These are phyloP conservation scores for Argyrosomus japonicus DNA, from an alignment of 2,113 vertebrate genomes.

Conservation along the genomic window DNA sequence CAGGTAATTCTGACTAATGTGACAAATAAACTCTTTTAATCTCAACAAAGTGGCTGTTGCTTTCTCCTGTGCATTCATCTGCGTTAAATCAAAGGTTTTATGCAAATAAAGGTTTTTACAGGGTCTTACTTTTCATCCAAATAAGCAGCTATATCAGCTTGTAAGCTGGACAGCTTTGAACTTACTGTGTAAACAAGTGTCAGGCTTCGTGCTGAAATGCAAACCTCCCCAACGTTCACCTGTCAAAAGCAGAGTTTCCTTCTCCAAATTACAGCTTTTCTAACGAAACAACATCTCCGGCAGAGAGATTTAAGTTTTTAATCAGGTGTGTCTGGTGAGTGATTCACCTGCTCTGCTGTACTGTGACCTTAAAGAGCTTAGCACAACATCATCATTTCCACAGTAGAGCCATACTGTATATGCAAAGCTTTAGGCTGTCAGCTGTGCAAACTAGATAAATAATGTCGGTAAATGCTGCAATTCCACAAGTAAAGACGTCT, in stretches of 20 bases:
- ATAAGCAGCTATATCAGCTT: constrained; percentile 75
- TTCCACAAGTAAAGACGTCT: constrained; percentile 57
- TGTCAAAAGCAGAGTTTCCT: constrained; percentile 59
- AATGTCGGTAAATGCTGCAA: constrained; percentile 59
- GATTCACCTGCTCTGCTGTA: constrained; percentile 72
- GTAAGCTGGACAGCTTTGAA: constrained; percentile 82
- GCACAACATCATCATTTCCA: constrained; percentile 64
- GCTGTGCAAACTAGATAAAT: constrained; percentile 78
- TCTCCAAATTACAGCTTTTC: constrained; percentile 54
- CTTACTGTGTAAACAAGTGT: constrained; percentile 83
- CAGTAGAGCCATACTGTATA: constrained; percentile 38
- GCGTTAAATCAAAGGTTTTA: constrained; percentile 85
- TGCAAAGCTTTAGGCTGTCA: constrained; percentile 78
- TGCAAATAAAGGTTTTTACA: constrained; percentile 79
- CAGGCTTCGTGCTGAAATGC: constrained; percentile 67
- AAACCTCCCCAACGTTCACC: constrained; percentile 63
- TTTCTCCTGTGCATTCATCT: constrained; percentile 75
- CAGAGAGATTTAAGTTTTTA: constrained; percentile 71
- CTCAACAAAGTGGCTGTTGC: constrained; percentile 79
- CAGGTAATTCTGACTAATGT: constrained; percentile 85
- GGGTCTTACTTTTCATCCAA: constrained; percentile 74
- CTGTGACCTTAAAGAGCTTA: constrained; percentile 82
- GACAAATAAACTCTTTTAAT: constrained; percentile 86
- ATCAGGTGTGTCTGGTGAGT: constrained; percentile 72
- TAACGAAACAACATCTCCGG: constrained; percentile 55